A percentile compares a stretch with the other conserved stretches of the same genome.
phyloP scores from a whole-genome alignment of 2,797 vertebrate species.

The Buphagus erythrorhynchus region DNA sequence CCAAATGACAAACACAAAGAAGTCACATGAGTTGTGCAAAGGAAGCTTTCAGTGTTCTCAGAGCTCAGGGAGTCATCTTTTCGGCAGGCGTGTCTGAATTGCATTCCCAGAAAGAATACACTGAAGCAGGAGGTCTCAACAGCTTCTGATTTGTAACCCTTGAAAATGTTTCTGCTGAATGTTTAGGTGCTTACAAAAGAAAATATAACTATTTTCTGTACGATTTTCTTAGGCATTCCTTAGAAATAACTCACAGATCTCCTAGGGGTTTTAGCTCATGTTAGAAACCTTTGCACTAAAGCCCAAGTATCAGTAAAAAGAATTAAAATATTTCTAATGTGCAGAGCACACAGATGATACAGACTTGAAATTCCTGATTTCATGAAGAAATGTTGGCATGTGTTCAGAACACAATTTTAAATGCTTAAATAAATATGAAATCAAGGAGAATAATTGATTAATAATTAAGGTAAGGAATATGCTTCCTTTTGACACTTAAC shows the following conservation, averaged over 20 bases:
- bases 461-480: not conserved
- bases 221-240: not conserved
- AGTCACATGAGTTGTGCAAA: conserved; percentile 43
- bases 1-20: conserved; percentile 59
- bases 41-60: conserved; percentile 34
- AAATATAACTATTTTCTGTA: not conserved
- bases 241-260: not conserved
- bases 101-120: not conserved
- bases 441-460: not conserved
- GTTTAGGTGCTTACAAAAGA: not conserved
- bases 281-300: not conserved
- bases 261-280: not conserved
- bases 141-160: not conserved
- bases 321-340: not conserved
- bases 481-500: not conserved
- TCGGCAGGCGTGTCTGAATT: not conserved
- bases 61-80: conserved; percentile 26
- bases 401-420: not conserved
- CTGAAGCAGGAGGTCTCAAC: not conserved
- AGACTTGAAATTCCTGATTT: not conserved
- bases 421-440: not conserved
- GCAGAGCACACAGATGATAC: not conserved
- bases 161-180: not conserved
- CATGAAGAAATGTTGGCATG: not conserved
- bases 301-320: not conserved